Evolutionary conservation across 2,888 invertebrate species (phyloP).

Genomic region (Stratiomys singularior): DNA sequence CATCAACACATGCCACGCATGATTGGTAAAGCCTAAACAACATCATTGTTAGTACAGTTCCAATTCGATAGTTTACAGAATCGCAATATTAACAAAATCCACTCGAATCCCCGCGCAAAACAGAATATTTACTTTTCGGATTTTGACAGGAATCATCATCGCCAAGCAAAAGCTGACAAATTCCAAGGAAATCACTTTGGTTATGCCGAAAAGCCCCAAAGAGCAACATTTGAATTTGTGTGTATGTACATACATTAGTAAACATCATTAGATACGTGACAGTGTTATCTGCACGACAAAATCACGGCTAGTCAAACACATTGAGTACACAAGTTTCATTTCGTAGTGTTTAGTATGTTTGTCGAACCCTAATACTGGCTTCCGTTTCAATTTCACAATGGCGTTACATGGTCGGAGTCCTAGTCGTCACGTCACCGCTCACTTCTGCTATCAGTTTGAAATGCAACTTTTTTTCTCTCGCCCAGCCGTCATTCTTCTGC

Average conservation of each 20-base stretch:
- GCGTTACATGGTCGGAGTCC: not conserved
- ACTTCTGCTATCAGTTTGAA: constrained; percentile 4
- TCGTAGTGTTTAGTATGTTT: not conserved
- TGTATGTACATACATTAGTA: not conserved
- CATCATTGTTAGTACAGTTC: not conserved
- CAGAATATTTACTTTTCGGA: not conserved
- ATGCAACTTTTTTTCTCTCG: constrained; percentile 17
- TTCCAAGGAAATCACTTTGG: not conserved
- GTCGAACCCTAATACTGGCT: constrained; percentile 30
- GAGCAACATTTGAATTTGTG: not conserved
- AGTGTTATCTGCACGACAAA: constrained; percentile 3
- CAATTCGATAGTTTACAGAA: not conserved
- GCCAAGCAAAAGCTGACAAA: not conserved
- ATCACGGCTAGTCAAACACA: constrained; percentile 29
- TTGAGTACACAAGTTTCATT: constrained; percentile 22
- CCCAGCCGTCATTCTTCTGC: constrained; percentile 7
- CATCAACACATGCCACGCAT: no score
- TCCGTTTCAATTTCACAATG: constrained; percentile 26
- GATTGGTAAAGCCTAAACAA: no score
- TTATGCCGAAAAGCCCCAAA: not conserved
- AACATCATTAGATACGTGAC: constrained; percentile 22
- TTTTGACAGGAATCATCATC: not conserved
- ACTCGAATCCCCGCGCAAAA: not conserved
- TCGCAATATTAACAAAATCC: not conserved
- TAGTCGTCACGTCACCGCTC: constrained; percentile 3